These are phyloP conservation scores for Xylocopa sonorina DNA, from an alignment of 1,140 invertebrate species.

Conservation along the genomic window DNA sequence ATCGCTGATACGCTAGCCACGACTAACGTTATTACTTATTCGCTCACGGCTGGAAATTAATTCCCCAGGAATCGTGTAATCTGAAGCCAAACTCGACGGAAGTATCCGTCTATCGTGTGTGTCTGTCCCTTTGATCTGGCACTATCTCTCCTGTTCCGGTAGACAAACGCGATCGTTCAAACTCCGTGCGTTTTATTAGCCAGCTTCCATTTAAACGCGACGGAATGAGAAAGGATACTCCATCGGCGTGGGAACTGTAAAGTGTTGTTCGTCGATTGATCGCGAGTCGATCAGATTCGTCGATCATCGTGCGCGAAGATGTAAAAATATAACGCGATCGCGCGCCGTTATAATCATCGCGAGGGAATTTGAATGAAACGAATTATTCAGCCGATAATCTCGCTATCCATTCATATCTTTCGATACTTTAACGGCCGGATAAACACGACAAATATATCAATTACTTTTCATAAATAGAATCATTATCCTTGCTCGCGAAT, in stretches of 20 bases:
- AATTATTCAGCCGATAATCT: neutral
- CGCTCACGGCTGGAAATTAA: constrained; percentile 19
- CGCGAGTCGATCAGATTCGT: too few relatives aligned
- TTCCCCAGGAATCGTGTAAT: constrained; percentile 12
- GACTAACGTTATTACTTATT: constrained; percentile 19
- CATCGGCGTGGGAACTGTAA: too few relatives aligned
- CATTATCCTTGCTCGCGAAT: neutral
- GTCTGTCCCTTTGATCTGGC: constrained; percentile 6
- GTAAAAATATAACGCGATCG: neutral
- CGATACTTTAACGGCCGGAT: neutral
- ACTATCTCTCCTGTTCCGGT: neutral
- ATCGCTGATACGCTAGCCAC: constrained; percentile 17
- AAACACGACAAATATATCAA: neutral
- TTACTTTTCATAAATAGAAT: neutral
- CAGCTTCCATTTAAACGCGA: too few relatives aligned
- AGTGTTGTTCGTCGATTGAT: too few relatives aligned
- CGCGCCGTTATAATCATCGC: too few relatives aligned
- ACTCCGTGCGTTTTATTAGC: neutral
- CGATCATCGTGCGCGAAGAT: too few relatives aligned
- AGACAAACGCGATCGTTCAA: neutral
- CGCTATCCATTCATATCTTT: neutral
- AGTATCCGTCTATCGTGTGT: neutral
- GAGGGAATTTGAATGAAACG: neutral
- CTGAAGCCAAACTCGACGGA: constrained; percentile 21
- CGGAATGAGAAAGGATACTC: too few relatives aligned